These are phyloP conservation scores for Sander lucioperca DNA, from an alignment of 2,113 vertebrate species.

Conservation along the genomic window DNA sequence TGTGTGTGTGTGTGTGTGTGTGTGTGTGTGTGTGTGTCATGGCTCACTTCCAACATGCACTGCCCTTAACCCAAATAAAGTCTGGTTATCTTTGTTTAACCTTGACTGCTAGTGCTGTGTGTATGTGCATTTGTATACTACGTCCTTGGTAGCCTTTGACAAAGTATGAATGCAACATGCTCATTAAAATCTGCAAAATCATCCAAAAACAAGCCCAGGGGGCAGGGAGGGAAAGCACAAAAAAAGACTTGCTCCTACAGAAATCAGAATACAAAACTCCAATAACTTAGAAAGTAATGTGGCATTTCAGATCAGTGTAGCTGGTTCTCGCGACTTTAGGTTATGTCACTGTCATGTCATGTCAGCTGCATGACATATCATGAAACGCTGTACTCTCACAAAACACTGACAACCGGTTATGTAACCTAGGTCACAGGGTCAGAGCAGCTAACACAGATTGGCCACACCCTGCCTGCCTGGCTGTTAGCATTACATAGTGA, in stretches of 20 bases:
- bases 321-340: conserved; percentile 22
- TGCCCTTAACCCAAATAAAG: conserved; percentile 77
- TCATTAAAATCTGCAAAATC: conserved; percentile 27
- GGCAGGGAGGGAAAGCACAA: rapidly evolving
- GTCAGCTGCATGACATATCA: conserved; percentile 27
- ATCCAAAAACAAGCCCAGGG: background rate
- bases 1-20: conserved; percentile 37
- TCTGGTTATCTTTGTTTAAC: conserved; percentile 73
- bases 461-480: conserved; percentile 62
- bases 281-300: background rate
- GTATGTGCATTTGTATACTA: conserved; percentile 2
- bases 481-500: conserved; percentile 69
- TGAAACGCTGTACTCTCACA: conserved; percentile 24
- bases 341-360: conserved; percentile 30
- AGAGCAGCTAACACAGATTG: conserved; percentile 25
- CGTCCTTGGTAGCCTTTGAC: background rate
- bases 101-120: conserved; percentile 56
- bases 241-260: background rate
- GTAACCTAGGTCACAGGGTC: conserved; percentile 69
- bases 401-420: conserved; percentile 51
- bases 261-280: background rate
- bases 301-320: background rate
- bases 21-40: conserved; percentile 47
- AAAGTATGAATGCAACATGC: conserved; percentile 6
- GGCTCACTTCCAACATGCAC: conserved; percentile 62